phyloP scores from a whole-genome alignment of 2,113 vertebrate species.

The Spheniscus mendiculus region DNA sequence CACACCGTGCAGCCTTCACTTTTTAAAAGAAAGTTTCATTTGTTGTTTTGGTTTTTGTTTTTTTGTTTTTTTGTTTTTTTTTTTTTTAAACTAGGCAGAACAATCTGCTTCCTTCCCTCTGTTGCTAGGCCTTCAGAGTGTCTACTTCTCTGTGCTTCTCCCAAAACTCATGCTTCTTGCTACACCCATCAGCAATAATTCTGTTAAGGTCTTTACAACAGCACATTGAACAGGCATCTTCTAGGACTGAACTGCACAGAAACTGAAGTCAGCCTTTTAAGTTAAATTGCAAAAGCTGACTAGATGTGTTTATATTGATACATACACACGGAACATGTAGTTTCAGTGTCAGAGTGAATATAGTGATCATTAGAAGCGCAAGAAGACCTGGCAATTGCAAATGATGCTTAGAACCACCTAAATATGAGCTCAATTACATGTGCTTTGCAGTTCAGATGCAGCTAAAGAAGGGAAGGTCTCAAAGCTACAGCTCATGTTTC shows the following conservation, averaged over 20 bases:
- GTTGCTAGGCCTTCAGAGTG: background rate
- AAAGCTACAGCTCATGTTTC: background rate
- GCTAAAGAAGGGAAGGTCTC: background rate
- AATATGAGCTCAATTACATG: background rate
- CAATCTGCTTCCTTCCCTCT: background rate
- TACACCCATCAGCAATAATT: background rate
- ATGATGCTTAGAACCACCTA: background rate
- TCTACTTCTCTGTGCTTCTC: background rate
- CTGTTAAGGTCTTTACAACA: background rate
- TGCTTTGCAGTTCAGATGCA: background rate
- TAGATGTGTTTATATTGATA: background rate
- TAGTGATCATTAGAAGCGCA: background rate
- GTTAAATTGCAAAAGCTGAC: background rate
- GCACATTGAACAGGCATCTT: background rate
- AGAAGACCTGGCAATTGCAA: background rate
- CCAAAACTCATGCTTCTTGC: background rate
- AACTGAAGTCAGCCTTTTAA: background rate
- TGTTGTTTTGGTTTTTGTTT: too few species aligned
- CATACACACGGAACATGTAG: background rate
- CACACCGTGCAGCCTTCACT: background rate
- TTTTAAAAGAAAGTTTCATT: background rate
- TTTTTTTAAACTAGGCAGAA: background rate
- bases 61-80: too few species aligned
- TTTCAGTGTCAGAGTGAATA: background rate
- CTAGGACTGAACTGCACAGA: background rate